A percentile compares a stretch with the other conserved stretches of the same genome.
Conservation (phyloP, 2,888 invertebrate species). For the Leucophora obtusa region DNA sequence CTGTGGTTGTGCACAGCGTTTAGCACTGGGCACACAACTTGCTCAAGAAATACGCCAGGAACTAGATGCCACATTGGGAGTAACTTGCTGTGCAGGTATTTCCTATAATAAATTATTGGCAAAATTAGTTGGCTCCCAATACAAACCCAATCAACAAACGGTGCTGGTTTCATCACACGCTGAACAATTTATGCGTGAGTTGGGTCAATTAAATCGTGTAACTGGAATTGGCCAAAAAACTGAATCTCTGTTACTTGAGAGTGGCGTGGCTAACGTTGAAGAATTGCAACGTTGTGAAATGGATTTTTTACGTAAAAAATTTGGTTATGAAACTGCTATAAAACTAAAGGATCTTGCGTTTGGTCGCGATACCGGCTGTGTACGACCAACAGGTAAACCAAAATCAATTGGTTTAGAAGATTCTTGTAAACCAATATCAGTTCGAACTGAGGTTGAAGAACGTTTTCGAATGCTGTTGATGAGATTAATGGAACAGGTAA, state of each 20-base stretch:
- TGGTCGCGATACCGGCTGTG: conserved; percentile 86
- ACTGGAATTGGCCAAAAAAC: conserved; percentile 89
- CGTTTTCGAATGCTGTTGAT: conserved; percentile 85
- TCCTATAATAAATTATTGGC: conserved; percentile 91
- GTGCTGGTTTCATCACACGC: conserved; percentile 86
- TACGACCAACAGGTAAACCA: conserved; percentile 87
- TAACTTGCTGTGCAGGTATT: conserved; percentile 90
- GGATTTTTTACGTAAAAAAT: conserved; percentile 82
- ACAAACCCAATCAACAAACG: conserved; percentile 92
- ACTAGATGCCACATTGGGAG: conserved; percentile 83
- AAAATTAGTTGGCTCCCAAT: conserved; percentile 85
- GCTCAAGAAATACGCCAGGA: conserved; percentile 87
- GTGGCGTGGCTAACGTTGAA: conserved; percentile 83
- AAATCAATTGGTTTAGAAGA: conserved; percentile 90
- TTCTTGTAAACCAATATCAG: conserved; percentile 86
- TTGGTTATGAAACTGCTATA: conserved; percentile 85
- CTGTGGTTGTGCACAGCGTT: conserved; percentile 86
- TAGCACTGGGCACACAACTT: conserved; percentile 85
- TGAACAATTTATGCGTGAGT: conserved; percentile 83
- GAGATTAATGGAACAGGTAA: conserved; percentile 84
- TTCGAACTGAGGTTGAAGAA: conserved; percentile 86
- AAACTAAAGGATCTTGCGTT: conserved; percentile 85
- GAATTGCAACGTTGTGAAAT: conserved; percentile 83
- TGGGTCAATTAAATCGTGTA: conserved; percentile 82
- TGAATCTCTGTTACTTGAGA: conserved; percentile 82